Evolutionary conservation across 2,113 vertebrate genomes (phyloP).

Genomic region (Lonchura striata): DNA sequence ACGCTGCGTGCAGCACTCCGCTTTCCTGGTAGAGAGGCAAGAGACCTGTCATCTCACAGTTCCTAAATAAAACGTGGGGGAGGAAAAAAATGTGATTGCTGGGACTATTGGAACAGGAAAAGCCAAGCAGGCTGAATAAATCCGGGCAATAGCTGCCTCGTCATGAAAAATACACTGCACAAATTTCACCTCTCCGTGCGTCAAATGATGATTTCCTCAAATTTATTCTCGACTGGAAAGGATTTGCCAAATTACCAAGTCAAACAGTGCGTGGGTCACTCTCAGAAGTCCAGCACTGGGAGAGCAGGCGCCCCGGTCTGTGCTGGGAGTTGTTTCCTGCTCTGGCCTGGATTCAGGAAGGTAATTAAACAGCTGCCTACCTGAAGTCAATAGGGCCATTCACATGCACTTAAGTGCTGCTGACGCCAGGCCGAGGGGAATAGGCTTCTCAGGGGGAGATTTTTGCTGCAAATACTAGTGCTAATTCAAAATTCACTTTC

Average conservation of each 20-base stretch:
- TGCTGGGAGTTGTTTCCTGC: background rate
- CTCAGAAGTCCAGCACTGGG: background rate
- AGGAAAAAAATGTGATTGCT: background rate
- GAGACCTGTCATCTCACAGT: constrained; percentile 21
- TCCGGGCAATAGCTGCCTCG: constrained; percentile 3
- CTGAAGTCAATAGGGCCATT: constrained; percentile 56
- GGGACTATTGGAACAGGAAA: constrained; percentile 18
- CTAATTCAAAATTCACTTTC: constrained; percentile 62
- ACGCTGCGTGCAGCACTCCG: background rate
- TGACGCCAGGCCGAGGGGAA: constrained; percentile 47
- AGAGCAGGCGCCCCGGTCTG: background rate
- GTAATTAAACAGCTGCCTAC: constrained; percentile 64
- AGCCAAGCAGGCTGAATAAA: constrained; percentile 23
- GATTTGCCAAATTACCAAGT: constrained; percentile 25
- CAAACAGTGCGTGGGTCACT: background rate
- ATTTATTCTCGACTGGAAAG: constrained; percentile 4
- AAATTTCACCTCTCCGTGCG: background rate
- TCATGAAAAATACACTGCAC: constrained; percentile 17
- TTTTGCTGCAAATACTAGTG: constrained; percentile 30
- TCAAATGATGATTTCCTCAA: background rate
- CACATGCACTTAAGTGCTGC: constrained; percentile 48
- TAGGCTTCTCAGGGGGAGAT: constrained; percentile 32
- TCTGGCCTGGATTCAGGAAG: constrained; percentile 40
- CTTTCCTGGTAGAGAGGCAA: background rate
- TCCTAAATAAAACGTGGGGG: constrained; percentile 27